phyloP scores from a whole-genome alignment of 2,888 invertebrate genomes.

The Cephonodes hylas region DNA sequence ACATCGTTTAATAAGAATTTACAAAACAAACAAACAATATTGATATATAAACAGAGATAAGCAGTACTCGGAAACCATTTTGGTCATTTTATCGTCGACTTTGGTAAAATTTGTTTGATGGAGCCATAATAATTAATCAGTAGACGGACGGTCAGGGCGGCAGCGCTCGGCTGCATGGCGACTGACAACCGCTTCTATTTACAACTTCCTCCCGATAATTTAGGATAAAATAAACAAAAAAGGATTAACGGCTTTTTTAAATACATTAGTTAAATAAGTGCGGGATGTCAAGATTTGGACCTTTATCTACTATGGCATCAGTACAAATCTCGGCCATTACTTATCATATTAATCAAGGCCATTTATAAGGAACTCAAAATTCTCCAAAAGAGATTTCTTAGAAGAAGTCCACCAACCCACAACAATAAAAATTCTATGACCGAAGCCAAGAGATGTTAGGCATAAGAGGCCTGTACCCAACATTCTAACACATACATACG shows the following conservation, averaged over 20 bases:
- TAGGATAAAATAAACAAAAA: constrained; percentile 32
- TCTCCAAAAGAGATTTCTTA: too few relatives aligned
- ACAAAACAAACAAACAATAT: neutral
- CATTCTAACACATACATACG: too few relatives aligned
- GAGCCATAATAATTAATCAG: constrained; percentile 62
- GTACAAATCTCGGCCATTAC: too few relatives aligned
- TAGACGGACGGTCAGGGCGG: constrained; percentile 41
- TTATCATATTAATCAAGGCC: too few relatives aligned
- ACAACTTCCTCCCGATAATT: constrained; percentile 54
- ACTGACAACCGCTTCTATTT: constrained; percentile 45
- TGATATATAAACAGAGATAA: neutral
- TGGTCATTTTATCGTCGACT: constrained; percentile 29
- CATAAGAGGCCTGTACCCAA: too few relatives aligned
- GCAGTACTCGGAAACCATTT: constrained; percentile 2
- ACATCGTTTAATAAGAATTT: neutral
- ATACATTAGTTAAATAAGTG: too few relatives aligned
- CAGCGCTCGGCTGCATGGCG: constrained; percentile 23
- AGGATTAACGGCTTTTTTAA: constrained; percentile 21
- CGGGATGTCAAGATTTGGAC: neutral
- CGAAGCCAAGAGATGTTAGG: too few relatives aligned
- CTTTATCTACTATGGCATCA: too few relatives aligned
- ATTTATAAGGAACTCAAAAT: too few relatives aligned
- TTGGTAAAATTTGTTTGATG: constrained; percentile 57
- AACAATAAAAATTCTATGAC: too few relatives aligned
- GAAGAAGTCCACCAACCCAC: too few relatives aligned